These are phyloP conservation scores for Heterotis niloticus DNA, from an alignment of 2,113 vertebrate species.

Conservation along the genomic window DNA sequence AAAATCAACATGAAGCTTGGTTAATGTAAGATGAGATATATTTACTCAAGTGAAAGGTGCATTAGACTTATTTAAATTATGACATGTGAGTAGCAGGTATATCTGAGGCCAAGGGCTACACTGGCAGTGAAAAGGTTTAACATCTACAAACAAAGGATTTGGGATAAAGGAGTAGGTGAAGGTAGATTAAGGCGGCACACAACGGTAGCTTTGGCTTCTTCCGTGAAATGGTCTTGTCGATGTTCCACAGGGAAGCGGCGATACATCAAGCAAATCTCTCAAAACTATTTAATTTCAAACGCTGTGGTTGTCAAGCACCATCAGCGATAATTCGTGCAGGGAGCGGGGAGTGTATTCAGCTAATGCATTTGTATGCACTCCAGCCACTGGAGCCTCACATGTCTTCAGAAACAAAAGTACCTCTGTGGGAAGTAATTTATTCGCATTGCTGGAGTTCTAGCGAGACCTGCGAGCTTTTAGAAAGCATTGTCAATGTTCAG, in stretches of 20 bases:
- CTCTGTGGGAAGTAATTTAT: not conserved
- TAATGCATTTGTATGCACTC: not conserved
- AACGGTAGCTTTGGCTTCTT: not conserved
- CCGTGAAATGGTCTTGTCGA: not conserved
- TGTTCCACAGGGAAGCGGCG: not conserved
- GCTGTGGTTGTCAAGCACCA: not conserved
- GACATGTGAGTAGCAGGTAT: not conserved
- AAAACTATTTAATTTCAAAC: slow-evolving; percentile 17
- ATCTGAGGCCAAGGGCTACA: not conserved
- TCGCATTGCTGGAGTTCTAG: not conserved
- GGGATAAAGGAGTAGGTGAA: not conserved
- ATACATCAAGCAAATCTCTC: not conserved
- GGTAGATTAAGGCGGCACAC: not conserved
- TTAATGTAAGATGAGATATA: not conserved
- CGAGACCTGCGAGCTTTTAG: not conserved
- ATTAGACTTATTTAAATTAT: not conserved
- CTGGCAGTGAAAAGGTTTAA: not conserved
- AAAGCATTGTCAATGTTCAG: not conserved
- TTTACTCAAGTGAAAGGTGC: not conserved
- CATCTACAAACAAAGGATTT: not conserved
- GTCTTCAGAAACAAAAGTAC: not conserved
- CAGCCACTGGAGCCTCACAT: not conserved
- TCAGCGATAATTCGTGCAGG: not conserved
- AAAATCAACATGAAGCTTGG: not conserved
- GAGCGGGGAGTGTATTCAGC: not conserved